phyloP scores from a whole-genome alignment of 2,888 invertebrate genomes.

The Cataglyphis rosenhaueri region DNA sequence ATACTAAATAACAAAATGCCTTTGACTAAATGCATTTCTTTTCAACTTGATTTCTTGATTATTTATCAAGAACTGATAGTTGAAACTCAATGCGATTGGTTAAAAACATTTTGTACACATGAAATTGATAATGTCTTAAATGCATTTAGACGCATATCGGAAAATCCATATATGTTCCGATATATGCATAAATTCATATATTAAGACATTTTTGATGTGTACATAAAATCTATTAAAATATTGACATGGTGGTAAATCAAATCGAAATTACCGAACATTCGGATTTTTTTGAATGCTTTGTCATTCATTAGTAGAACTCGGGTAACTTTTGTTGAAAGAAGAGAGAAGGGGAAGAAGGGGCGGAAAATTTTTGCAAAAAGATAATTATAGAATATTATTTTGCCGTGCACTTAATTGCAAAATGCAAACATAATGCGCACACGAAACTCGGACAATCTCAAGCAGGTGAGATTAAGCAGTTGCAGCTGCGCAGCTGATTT shows the following conservation, averaged over 20 bases:
- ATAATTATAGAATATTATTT: neutral
- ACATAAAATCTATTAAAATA: conserved; percentile 3
- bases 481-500: neutral
- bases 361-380: neutral
- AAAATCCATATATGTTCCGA: neutral
- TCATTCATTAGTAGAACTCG: neutral
- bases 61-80: neutral
- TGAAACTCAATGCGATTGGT: conserved; percentile 1
- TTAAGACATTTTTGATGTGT: neutral
- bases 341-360: neutral
- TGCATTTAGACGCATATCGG: neutral
- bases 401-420: neutral
- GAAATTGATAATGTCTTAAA: neutral
- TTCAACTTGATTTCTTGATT: neutral
- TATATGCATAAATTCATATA: conserved; percentile 1
- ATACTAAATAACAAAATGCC: neutral
- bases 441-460: neutral
- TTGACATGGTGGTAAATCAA: conserved; percentile 8
- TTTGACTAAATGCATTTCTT: neutral
- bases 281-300: neutral
- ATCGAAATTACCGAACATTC: neutral
- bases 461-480: conserved; percentile 1
- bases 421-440: neutral
- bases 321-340: no score
- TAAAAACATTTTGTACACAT: neutral